These are phyloP conservation scores for Dicentrarchus labrax DNA, from an alignment of 2,113 vertebrate species.

Conservation along the genomic window DNA sequence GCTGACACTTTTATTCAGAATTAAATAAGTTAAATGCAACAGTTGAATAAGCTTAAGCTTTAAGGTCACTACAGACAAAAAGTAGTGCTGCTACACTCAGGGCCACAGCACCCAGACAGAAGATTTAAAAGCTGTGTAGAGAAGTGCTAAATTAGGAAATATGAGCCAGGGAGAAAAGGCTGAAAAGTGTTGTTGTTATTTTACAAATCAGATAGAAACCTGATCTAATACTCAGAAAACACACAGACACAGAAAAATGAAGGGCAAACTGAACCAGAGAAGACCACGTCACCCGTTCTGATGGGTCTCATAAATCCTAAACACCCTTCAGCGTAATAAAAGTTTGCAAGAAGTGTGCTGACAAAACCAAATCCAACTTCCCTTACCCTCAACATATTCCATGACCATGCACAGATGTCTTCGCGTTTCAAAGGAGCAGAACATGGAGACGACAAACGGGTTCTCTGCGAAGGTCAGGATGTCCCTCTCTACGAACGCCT, in stretches of 20 bases:
- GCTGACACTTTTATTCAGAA: background rate
- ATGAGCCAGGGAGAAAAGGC: background rate
- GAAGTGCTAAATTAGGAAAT: background rate
- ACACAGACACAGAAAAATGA: background rate
- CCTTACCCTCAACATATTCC: constrained; percentile 95
- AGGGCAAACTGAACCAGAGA: background rate
- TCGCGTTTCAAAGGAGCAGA: constrained; percentile 95
- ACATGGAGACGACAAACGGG: constrained; percentile 96
- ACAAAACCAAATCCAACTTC: background rate
- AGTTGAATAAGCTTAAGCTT: background rate
- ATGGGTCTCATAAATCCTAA: background rate
- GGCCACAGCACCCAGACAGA: background rate
- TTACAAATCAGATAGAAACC: constrained; percentile 1
- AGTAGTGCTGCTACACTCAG: background rate
- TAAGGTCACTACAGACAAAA: background rate
- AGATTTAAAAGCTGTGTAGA: background rate
- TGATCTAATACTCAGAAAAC: background rate
- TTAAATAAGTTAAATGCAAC: background rate
- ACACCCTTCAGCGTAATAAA: background rate
- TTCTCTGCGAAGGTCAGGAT: constrained; percentile 98
- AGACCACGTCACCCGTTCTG: background rate
- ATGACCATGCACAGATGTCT: constrained; percentile 97
- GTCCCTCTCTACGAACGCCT: constrained; percentile 95
- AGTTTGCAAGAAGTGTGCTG: background rate
- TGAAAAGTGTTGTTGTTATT: background rate